Evolutionary conservation across 2,113 vertebrate species (phyloP).

Genomic region (Dicrurus megarhynchus): DNA sequence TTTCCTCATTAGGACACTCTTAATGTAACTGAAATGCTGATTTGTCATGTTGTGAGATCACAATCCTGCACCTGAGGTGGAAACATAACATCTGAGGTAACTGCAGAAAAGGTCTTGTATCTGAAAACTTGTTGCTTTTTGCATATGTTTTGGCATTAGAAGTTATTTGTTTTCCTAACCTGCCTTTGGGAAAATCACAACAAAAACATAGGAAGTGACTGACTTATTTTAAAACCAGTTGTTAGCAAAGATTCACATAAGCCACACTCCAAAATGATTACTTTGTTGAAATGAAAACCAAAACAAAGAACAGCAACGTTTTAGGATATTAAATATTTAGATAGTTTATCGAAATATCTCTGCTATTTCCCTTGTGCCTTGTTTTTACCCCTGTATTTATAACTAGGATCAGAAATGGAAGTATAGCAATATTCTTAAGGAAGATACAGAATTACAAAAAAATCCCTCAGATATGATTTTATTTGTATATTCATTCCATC

Average conservation of each 20-base stretch:
- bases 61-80: neutral
- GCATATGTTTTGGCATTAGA: neutral
- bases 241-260: neutral
- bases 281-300: neutral
- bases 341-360: neutral
- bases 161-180: neutral
- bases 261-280: neutral
- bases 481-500: neutral
- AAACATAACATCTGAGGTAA: neutral
- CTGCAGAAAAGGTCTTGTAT: neutral
- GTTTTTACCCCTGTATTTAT: neutral
- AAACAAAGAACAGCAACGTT: neutral
- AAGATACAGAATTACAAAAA: neutral
- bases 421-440: neutral
- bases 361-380: neutral
- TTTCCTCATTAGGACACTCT: neutral
- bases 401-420: constrained; percentile 4
- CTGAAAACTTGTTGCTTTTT: neutral
- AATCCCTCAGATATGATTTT: neutral
- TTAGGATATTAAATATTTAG: constrained; percentile 8
- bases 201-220: neutral
- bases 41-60: neutral
- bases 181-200: neutral
- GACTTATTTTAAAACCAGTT: neutral
- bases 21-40: neutral